A percentile compares a stretch with the other conserved stretches of the same genome.
phyloP scores from a whole-genome alignment of 2,113 vertebrate genomes.

The Irena cyanogastra region DNA sequence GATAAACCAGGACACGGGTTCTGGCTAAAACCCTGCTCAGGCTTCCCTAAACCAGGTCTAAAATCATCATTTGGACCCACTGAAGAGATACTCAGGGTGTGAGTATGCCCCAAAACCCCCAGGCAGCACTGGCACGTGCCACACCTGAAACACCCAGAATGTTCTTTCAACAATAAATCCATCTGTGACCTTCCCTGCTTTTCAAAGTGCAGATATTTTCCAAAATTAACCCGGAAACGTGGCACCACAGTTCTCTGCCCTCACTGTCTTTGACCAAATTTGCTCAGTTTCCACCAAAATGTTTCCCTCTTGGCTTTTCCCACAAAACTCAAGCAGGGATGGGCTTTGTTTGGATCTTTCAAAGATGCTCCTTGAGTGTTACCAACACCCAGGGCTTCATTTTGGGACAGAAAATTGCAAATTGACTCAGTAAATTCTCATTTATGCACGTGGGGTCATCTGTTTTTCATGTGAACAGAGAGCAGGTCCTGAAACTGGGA shows the following conservation, averaged over 20 bases:
- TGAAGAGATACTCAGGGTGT: accelerated
- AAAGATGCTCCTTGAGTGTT: not conserved
- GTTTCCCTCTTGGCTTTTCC: not conserved
- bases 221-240: not conserved
- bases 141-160: not conserved
- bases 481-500: not conserved
- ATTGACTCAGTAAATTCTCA: not conserved
- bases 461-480: not conserved
- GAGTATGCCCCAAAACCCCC: not conserved
- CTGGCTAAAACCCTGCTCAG: not conserved
- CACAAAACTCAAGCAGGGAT: not conserved
- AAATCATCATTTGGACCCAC: not conserved
- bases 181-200: not conserved
- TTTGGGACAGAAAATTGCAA: not conserved
- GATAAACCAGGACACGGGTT: not conserved
- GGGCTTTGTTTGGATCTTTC: not conserved
- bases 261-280: not conserved
- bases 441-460: not conserved
- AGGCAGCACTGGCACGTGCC: not conserved
- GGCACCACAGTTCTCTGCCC: not conserved
- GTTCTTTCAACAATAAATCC: not conserved
- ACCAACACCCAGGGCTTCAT: not conserved
- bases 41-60: not conserved
- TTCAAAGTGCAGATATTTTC: not conserved
- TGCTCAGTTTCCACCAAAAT: not conserved